phyloP scores from a whole-genome alignment of 2,113 vertebrate genomes.

The Theristicus caerulescens region DNA sequence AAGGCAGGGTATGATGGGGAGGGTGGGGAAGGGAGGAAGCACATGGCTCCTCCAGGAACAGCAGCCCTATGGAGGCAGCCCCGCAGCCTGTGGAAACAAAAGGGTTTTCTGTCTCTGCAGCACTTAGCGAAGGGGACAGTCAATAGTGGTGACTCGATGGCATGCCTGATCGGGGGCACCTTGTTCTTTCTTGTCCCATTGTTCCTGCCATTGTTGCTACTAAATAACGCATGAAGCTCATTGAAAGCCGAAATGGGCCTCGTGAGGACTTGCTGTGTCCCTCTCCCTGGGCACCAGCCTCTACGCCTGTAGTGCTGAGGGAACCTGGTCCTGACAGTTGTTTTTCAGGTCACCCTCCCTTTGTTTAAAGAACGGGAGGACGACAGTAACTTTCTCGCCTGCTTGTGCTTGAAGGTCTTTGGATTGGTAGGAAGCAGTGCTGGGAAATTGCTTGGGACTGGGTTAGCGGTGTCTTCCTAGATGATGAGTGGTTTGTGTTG shows the following conservation, averaged over 20 bases:
- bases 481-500: neutral
- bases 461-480: neutral
- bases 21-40: neutral
- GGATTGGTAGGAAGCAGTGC: neutral
- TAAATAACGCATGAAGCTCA: conserved; percentile 50
- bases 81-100: neutral
- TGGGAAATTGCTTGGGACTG: neutral
- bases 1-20: neutral
- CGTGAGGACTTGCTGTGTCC: neutral
- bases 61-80: too few relatives aligned
- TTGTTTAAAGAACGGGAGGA: neutral
- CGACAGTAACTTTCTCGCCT: neutral
- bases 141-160: neutral
- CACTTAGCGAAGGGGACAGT: neutral
- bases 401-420: neutral
- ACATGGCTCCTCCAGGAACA: fast-evolving
- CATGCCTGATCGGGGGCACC: neutral
- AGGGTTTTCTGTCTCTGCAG: neutral
- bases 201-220: conserved; percentile 53
- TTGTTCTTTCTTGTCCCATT: neutral
- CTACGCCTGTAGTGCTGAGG: neutral
- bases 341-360: neutral
- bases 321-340: neutral
- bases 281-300: neutral
- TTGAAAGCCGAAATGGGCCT: neutral